Percentiles rank a stretch among this genome's conserved stretches.
These are phyloP conservation scores for Dromas ardeola DNA, from an alignment of 2,113 vertebrate genomes.

Conservation along the genomic window DNA sequence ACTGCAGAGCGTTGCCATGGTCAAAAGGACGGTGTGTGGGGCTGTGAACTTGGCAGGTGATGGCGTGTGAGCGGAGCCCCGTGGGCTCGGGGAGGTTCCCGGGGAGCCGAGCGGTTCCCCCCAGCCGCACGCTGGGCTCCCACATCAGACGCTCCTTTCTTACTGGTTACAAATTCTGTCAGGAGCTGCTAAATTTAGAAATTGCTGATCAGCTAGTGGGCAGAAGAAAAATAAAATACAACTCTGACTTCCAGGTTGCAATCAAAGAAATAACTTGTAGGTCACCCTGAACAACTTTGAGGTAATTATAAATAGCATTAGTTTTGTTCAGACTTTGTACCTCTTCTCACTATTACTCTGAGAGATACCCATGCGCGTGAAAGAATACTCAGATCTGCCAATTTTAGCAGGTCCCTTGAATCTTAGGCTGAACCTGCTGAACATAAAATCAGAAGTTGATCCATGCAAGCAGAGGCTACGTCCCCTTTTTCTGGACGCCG, in stretches of 20 bases:
- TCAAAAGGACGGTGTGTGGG: rapidly evolving
- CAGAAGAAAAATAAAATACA: background rate
- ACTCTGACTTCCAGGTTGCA: background rate
- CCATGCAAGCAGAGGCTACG: rapidly evolving
- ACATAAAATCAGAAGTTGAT: rapidly evolving
- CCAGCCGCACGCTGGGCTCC: background rate
- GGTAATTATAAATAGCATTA: background rate
- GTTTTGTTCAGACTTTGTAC: background rate
- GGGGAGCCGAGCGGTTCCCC: rapidly evolving
- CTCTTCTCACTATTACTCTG: background rate
- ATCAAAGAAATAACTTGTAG: background rate
- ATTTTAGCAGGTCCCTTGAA: background rate
- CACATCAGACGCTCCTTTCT: rapidly evolving
- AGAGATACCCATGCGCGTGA: rapidly evolving
- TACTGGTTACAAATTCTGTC: rapidly evolving
- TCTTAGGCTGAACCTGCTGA: no score
- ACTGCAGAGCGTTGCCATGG: rapidly evolving
- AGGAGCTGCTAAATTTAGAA: background rate
- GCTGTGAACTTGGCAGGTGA: background rate
- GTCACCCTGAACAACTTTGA: background rate
- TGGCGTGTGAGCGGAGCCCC: rapidly evolving
- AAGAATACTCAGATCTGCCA: background rate
- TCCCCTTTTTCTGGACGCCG: rapidly evolving
- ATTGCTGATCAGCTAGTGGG: background rate
- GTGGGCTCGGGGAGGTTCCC: rapidly evolving